A percentile compares a stretch with the other conserved stretches of the same genome.
These are phyloP conservation scores for Carassius gibelio DNA, from an alignment of 2,113 vertebrate species.

Conservation along the genomic window DNA sequence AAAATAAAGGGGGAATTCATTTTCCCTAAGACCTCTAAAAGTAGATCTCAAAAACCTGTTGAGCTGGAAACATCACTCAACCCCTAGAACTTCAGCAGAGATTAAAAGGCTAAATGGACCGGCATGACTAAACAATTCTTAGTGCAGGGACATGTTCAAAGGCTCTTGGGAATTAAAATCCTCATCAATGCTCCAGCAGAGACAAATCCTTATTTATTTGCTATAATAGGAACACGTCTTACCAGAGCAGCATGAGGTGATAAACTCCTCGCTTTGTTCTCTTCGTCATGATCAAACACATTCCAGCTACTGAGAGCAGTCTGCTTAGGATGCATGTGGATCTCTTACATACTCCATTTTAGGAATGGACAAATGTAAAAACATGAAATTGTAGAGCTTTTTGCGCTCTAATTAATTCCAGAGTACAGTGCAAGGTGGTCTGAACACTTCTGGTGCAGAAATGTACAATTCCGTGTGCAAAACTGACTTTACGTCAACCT, in stretches of 20 bases:
- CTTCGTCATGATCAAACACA: constrained; percentile 2
- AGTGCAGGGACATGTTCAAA: constrained; percentile 28
- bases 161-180: constrained; percentile 9
- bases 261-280: constrained; percentile 37
- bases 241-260: constrained; percentile 23
- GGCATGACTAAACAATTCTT: constrained; percentile 32
- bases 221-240: constrained; percentile 39
- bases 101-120: constrained; percentile 36
- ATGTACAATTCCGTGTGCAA: constrained; percentile 54
- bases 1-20: constrained; percentile 36
- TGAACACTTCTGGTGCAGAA: constrained; percentile 19
- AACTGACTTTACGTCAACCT: constrained; percentile 17
- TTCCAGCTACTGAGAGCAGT: constrained; percentile 18
- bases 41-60: constrained; percentile 34
- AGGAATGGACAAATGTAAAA: not conserved
- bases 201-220: constrained; percentile 48
- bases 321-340: constrained; percentile 15
- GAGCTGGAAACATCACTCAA: constrained; percentile 33
- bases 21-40: constrained; percentile 15
- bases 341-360: not conserved
- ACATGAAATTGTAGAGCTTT: not conserved
- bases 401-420: constrained; percentile 56
- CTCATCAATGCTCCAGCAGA: constrained; percentile 40
- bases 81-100: constrained; percentile 44
- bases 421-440: constrained; percentile 35